Base-by-base conservation (phyloP, 2,888 invertebrate genomes). In the Drosophila prolongata region DNA sequence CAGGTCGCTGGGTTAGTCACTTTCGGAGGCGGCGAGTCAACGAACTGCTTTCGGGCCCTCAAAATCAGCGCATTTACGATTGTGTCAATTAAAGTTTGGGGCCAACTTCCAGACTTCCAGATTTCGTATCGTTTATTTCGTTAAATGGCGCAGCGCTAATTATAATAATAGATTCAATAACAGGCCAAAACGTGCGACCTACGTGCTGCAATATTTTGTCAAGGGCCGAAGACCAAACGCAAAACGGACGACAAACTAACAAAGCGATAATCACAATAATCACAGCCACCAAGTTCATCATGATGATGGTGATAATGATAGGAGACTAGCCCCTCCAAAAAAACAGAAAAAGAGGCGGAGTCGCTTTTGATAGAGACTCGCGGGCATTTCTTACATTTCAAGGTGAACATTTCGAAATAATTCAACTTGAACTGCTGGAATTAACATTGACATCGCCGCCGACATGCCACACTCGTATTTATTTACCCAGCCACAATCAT, bases 391-490 rank as follows among this genome's bases (percentile, higher is more conserved):
- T 84, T 76, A 71, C 61, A 72, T 80, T 80, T 88, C 90, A 87
- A 89, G 90, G 90, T 88, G 73, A 83, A 79, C 74, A 77, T 87
- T 87, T 89, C 75, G 76, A 78, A 88, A 88, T 68, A 85, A 78
- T 90, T 89, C 89, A 89, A 89, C 89, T 90, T 89, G 89, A 89
- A 90, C 89, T 88, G 86, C 72, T 55, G 68, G 66, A 78, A 79
- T 76, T 85, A 90, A 75, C 89, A 89, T 90, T 90, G 90, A 90
- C 87, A 78, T 79, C 77, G 77, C 35, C 64, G 71, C 56, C 78
- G 80, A 80, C 80, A 83, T 65, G 79, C 55, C 75, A 77, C 68
- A 62, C 67, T 62, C 56, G 49, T 30, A 58, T 27, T 42, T 44
- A 54, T 14, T 8, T 55, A 30, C 47, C 52, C 14, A 49, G 16